Percentiles rank a stretch among this genome's conserved stretches.
Conservation (phyloP, 2,113 vertebrate genomes). For the Otus sunia region DNA sequence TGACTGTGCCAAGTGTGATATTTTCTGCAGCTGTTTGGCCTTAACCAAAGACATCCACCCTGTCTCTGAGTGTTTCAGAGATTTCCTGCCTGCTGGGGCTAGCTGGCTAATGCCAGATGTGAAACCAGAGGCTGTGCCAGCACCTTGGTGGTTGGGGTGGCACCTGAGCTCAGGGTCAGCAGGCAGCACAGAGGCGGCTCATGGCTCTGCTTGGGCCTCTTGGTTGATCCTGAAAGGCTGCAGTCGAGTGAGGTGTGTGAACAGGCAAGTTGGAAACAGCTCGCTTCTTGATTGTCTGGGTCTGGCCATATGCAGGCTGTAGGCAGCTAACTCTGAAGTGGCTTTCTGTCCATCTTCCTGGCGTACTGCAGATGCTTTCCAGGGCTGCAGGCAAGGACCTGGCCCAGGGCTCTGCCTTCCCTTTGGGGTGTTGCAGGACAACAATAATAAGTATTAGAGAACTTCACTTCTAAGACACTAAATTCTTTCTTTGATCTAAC, state of each 20-base stretch:
- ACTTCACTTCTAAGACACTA: neutral
- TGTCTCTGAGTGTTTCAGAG: neutral
- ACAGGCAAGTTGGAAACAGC: neutral
- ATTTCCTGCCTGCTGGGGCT: neutral
- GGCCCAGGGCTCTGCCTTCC: neutral
- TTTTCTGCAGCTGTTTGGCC: neutral
- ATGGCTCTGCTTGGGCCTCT: neutral
- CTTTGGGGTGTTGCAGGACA: neutral
- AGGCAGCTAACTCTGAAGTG: neutral
- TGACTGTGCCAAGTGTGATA: neutral
- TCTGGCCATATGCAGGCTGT: neutral
- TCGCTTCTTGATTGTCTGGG: neutral
- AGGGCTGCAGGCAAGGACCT: neutral
- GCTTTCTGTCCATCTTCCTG: neutral
- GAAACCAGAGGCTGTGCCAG: neutral
- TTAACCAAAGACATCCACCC: neutral
- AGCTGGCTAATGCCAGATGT: neutral
- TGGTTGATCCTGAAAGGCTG: neutral
- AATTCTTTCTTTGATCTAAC: neutral
- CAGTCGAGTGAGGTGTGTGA: neutral
- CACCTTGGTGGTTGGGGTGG: neutral
- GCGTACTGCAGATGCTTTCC: fast-evolving
- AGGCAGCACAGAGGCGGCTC: neutral
- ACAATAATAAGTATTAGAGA: neutral
- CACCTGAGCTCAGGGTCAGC: neutral